phyloP scores from a whole-genome alignment of 2,113 vertebrate species.

The Rallus limicola region DNA sequence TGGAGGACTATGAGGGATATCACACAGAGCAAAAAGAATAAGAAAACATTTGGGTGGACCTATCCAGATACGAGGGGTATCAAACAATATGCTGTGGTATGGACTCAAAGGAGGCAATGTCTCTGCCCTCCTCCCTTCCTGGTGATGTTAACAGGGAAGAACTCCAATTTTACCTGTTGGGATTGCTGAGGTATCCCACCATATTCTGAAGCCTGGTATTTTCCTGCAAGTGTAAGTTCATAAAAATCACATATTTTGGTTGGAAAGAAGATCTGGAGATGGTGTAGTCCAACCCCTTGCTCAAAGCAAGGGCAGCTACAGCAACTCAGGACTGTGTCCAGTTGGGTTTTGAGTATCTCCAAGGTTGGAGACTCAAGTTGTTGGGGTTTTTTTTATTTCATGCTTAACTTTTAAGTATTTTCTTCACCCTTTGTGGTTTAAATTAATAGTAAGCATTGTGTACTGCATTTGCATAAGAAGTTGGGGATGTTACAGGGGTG shows the following conservation, averaged over 20 bases:
- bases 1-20: not conserved
- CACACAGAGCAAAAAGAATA: not conserved
- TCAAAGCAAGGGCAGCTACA: not conserved
- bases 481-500: too few species aligned
- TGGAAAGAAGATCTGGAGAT: not conserved
- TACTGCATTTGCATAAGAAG: too few species aligned
- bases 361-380: not conserved
- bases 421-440: not conserved
- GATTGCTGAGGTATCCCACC: not conserved
- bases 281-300: not conserved
- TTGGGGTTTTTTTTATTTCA: not conserved
- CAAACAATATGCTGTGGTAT: not conserved
- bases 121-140: not conserved
- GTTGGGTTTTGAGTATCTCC: not conserved
- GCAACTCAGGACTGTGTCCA: not conserved
- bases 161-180: not conserved
- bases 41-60: not conserved
- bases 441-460: not conserved
- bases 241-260: not conserved
- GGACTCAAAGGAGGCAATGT: not conserved
- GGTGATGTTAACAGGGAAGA: not conserved
- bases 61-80: not conserved
- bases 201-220: not conserved
- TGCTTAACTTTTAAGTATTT: not conserved
- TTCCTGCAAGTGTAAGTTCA: not conserved